A percentile compares a stretch with the other conserved stretches of the same genome.
These are phyloP conservation scores for Platyrinchus mystaceus DNA, from an alignment of 2,797 vertebrate genomes.

Conservation along the genomic window DNA sequence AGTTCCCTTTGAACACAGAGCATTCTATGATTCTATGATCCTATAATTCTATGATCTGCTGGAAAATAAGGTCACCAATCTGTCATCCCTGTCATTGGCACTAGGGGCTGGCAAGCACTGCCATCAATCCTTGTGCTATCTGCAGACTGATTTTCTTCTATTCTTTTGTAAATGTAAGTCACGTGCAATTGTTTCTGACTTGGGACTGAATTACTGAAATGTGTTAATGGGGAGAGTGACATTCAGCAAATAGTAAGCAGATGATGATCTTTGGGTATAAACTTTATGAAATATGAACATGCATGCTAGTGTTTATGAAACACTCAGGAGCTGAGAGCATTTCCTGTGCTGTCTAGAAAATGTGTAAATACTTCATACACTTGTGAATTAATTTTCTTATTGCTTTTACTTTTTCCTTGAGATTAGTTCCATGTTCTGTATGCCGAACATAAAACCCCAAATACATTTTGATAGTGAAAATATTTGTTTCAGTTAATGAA, in stretches of 20 bases:
- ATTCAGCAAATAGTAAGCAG: neutral
- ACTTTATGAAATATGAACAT: slow-evolving; percentile 22
- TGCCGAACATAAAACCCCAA: neutral
- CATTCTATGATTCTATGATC: neutral
- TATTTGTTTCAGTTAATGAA: slow-evolving; percentile 20
- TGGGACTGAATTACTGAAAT: neutral
- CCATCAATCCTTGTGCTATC: neutral
- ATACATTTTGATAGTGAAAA: neutral
- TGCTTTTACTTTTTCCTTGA: neutral
- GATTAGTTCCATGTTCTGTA: neutral
- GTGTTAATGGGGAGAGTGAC: neutral
- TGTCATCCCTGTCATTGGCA: neutral
- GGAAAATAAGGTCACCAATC: neutral
- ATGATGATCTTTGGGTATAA: neutral
- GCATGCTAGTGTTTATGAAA: neutral
- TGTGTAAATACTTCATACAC: neutral
- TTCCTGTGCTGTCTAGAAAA: neutral
- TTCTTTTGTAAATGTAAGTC: neutral
- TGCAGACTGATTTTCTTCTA: neutral
- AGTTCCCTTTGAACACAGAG: neutral
- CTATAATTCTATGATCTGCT: neutral
- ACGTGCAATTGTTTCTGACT: neutral
- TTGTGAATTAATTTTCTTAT: neutral
- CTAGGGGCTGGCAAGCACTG: neutral
- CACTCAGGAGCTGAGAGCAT: neutral